A percentile compares a stretch with the other conserved stretches of the same genome.
Evolutionary conservation across 53 echinoderm and acorn worm genomes (phyloP).

Genomic region (Zoroaster sp.): DNA sequence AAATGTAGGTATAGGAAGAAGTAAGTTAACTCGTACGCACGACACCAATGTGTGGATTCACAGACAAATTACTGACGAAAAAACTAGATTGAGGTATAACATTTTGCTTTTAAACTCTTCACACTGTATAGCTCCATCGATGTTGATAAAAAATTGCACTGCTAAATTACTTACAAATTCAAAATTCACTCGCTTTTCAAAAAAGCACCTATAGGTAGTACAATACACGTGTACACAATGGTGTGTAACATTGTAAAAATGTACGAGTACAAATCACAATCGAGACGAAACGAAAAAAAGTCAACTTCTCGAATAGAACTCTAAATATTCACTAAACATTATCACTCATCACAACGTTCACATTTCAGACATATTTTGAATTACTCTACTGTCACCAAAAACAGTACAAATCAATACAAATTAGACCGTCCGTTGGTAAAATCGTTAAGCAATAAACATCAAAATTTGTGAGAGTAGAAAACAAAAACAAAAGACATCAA

Average conservation of each 20-base stretch:
- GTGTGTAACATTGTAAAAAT: conserved; percentile 34
- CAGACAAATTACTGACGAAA: background rate
- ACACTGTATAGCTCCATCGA: conserved; percentile 35
- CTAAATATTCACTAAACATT: conserved; percentile 16
- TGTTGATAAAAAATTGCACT: conserved; percentile 47
- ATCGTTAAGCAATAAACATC: conserved; percentile 60
- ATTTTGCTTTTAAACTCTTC: conserved; percentile 4
- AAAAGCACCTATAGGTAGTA: conserved; percentile 35
- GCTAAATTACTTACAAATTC: conserved; percentile 46
- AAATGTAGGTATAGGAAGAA: background rate
- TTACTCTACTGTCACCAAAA: conserved; percentile 20
- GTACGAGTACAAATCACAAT: conserved; percentile 37
- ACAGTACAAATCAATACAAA: conserved; percentile 35
- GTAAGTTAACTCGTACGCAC: background rate
- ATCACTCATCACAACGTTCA: conserved; percentile 8
- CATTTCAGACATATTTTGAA: conserved; percentile 27
- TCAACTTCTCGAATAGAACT: background rate
- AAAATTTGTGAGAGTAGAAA: conserved; percentile 52
- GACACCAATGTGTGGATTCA: conserved; percentile 7
- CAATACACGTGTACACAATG: conserved; percentile 20
- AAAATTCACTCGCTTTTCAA: conserved; percentile 33
- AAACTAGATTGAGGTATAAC: conserved; percentile 18
- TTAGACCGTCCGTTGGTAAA: conserved; percentile 50
- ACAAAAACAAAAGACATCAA: conserved; percentile 39
- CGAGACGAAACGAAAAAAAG: background rate